Conservation (phyloP, 1,140 invertebrate genomes). For the Monomorium pharaonis region DNA sequence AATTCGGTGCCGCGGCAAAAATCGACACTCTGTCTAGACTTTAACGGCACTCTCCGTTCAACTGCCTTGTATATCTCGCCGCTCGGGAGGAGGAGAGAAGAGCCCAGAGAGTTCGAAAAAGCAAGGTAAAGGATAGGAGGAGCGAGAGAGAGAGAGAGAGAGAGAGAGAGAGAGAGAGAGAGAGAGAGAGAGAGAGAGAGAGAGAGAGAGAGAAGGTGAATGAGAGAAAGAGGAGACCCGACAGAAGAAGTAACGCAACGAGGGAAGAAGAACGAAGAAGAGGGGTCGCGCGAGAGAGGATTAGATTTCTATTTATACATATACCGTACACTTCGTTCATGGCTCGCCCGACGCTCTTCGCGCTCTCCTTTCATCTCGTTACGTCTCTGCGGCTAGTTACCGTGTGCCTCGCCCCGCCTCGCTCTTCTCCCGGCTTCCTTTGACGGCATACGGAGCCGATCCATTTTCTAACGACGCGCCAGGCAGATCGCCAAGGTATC, state of each 20-base stretch:
- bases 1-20: conserved; percentile 84
- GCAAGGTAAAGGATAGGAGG: neutral
- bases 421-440: conserved; percentile 31
- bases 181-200: neutral
- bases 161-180: neutral
- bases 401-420: neutral
- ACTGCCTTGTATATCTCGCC: conserved; percentile 59
- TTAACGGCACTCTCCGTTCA: conserved; percentile 74
- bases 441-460: conserved; percentile 64
- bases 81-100: conserved; percentile 3
- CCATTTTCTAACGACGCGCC: conserved; percentile 62
- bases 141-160: neutral
- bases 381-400: conserved; percentile 78
- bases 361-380: conserved; percentile 84
- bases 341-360: conserved; percentile 74
- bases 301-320: conserved; percentile 84
- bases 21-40: conserved; percentile 85
- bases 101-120: neutral
- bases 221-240: neutral
- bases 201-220: neutral
- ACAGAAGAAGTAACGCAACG: conserved; percentile 68
- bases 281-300: conserved; percentile 46
- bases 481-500: conserved; percentile 60
- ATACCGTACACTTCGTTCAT: conserved; percentile 81
- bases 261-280: conserved; percentile 34